These are phyloP conservation scores for Synanthedon formicaeformis DNA, from an alignment of 2,888 invertebrate species.

Conservation along the genomic window DNA sequence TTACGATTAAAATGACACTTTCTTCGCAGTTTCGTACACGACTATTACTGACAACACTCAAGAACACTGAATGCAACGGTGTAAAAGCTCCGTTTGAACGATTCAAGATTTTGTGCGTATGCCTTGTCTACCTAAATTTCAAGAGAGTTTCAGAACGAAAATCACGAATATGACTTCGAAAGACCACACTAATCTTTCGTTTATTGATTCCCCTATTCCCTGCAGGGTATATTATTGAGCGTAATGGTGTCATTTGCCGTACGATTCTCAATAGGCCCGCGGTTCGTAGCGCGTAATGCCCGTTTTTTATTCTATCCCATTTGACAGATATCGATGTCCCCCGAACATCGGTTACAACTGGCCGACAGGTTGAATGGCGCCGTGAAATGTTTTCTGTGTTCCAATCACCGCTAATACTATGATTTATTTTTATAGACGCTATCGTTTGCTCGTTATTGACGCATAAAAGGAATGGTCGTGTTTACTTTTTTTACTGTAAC, in stretches of 20 bases:
- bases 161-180: too few relatives aligned
- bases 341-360: constrained; percentile 23
- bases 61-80: too few relatives aligned
- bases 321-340: constrained; percentile 47
- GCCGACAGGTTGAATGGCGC: constrained; percentile 21
- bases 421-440: constrained; percentile 31
- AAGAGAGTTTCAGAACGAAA: too few relatives aligned
- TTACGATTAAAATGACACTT: too few relatives aligned
- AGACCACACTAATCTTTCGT: constrained; percentile 26
- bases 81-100: too few relatives aligned
- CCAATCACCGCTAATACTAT: constrained; percentile 32
- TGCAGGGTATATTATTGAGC: constrained; percentile 50
- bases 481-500: neutral
- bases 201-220: constrained; percentile 33
- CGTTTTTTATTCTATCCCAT: constrained; percentile 39
- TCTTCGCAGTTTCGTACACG: too few relatives aligned
- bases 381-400: constrained; percentile 54
- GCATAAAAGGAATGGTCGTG: constrained; percentile 1
- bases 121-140: too few relatives aligned
- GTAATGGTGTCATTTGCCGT: constrained; percentile 63
- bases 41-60: too few relatives aligned
- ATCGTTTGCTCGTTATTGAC: constrained; percentile 7
- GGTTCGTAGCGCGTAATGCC: constrained; percentile 14
- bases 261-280: constrained; percentile 35
- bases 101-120: too few relatives aligned